Percentiles rank a stretch among this genome's conserved stretches.
These are phyloP conservation scores for Ormyrus nitidulus DNA, from an alignment of 2,888 invertebrate species.

Conservation along the genomic window DNA sequence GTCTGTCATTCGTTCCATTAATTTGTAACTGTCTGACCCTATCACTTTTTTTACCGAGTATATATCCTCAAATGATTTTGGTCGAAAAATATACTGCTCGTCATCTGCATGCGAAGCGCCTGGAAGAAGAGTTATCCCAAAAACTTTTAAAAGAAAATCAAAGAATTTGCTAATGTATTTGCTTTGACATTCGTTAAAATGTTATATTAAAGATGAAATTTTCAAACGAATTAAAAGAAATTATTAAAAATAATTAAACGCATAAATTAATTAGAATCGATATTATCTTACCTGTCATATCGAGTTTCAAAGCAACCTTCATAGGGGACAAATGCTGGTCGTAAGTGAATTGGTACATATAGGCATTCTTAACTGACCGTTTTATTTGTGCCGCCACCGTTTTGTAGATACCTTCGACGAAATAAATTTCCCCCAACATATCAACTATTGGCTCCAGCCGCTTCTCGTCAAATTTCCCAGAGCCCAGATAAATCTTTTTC, in stretches of 20 bases:
- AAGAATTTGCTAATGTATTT: not conserved
- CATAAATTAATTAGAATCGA: not conserved
- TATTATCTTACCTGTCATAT: constrained; percentile 12
- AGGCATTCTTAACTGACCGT: constrained; percentile 58
- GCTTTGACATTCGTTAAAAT: not conserved
- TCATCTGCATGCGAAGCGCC: constrained; percentile 65
- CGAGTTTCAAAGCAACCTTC: constrained; percentile 40
- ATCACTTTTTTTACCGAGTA: constrained; percentile 14
- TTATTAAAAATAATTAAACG: no score
- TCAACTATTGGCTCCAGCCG: constrained; percentile 55
- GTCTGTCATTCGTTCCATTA: constrained; percentile 61
- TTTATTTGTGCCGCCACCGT: constrained; percentile 60
- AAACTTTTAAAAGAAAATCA: not conserved
- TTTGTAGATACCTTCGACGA: constrained; percentile 62
- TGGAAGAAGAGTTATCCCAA: not conserved
- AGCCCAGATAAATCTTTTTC: constrained; percentile 62
- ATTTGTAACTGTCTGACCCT: constrained; percentile 59
- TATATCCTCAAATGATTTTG: not conserved
- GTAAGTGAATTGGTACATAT: constrained; percentile 65
- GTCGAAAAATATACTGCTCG: constrained; percentile 62
- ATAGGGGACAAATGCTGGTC: constrained; percentile 56
- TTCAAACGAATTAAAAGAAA: no score
- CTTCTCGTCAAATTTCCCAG: constrained; percentile 54
- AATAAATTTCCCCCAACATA: constrained; percentile 61
- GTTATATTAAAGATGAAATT: no score